Percentiles rank a stretch among this genome's conserved stretches.
Evolutionary conservation across 2,888 invertebrate species (phyloP).

Genomic region (Bombylius discolor): DNA sequence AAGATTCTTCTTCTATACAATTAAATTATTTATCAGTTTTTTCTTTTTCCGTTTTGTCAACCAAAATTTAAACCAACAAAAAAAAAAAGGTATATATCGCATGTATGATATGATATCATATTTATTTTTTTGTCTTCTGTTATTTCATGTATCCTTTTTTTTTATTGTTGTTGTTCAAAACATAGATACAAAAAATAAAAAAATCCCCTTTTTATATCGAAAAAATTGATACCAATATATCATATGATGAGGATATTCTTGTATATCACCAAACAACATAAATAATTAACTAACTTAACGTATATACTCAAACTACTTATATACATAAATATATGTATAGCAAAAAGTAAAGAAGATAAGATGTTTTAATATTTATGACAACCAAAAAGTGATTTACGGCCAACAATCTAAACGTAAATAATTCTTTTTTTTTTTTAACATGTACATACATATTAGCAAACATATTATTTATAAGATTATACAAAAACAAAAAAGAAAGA

Average conservation of each 20-base stretch:
- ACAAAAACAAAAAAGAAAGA: no score
- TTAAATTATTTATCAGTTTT: no score
- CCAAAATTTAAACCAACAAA: no score
- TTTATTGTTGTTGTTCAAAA: no score
- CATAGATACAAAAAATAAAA: no score
- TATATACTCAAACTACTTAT: background rate
- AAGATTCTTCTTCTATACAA: no score
- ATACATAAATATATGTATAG: background rate
- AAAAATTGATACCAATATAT: constrained; percentile 6
- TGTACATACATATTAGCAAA: background rate
- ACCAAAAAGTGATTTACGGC: constrained; percentile 26
- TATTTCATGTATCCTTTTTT: no score
- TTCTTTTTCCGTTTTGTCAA: no score
- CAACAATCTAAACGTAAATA: constrained; percentile 27
- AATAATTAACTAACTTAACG: constrained; percentile 36
- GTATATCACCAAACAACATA: constrained; percentile 23
- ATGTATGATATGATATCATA: no score
- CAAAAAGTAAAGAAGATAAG: constrained; percentile 24
- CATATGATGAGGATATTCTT: constrained; percentile 1
- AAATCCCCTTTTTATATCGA: background rate
- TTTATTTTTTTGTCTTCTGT: no score
- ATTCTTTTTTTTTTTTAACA: constrained; percentile 20
- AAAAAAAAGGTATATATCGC: no score
- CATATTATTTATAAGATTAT: no score
- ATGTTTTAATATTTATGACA: constrained; percentile 39